Base-by-base conservation (phyloP, 1,140 invertebrate species). In the Hycleus cichorii region DNA sequence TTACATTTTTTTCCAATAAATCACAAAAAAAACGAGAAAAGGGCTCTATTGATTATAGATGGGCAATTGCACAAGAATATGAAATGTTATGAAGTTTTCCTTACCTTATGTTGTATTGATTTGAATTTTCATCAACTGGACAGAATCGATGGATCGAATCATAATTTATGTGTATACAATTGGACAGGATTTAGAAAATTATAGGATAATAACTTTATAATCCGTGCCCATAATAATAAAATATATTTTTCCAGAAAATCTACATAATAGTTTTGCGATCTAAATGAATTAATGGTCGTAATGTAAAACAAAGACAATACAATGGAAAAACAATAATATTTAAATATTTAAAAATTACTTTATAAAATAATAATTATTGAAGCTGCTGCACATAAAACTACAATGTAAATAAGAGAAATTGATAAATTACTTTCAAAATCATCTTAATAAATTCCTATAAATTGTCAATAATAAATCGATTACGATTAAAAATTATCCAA, bases 211-310 rank as follows among this genome's bases (percentile, higher is more conserved):
- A 32, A 32, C 18, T 18, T 32, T 32, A 42, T 11, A 11, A 27
- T 32, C 38, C 18, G 45, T 55, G 46, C 52, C 52, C 52, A 61
- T 61, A 53, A 61, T 61, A 61, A 57, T 61, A 61, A 61, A 61
- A 61, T 61, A 61, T 61, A 61, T 61, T 61, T 57, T 56, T 61
- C 59, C 54, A 61, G 59, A 61, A 57, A 61, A 38, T 57, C 54
- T 61, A 61, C 59, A 57, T 57, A 57, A 61, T 56, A 60, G 57
- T 57, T 49, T 61, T 40, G 50, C 50, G 39, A 61, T 57, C 43
- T 50, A 47, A 56, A 46, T 55, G 32, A 48, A 61, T 42, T 26
- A 27, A 52, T 27, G 9, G 32, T 40, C 12, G 25, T 43, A 18
- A 52, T 39, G 40, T 43, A 10, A 42, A 43, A 40, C 8, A 39